Evolutionary conservation across 2,113 vertebrate species (phyloP).

Genomic region (Herpailurus yagouaroundi): DNA sequence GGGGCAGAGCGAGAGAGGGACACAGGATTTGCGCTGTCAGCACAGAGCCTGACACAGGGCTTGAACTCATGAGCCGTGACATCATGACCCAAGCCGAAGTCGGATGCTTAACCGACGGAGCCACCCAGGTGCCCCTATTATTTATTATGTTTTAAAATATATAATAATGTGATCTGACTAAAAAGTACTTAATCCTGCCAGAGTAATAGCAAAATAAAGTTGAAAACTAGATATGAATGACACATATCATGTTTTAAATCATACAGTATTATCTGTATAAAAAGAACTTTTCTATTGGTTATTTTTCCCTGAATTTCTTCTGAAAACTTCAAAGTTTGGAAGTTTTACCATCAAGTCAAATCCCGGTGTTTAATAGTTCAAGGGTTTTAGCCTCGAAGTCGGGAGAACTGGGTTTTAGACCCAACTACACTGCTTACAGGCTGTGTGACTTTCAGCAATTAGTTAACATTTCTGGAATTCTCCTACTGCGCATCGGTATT

Average conservation of each 20-base stretch:
- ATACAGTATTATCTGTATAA: neutral
- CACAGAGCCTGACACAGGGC: too few species aligned
- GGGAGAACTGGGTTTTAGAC: neutral
- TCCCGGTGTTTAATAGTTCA: neutral
- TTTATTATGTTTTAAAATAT: neutral
- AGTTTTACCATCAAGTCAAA: neutral
- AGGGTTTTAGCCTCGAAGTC: neutral
- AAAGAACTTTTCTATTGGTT: neutral
- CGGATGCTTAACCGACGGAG: too few species aligned
- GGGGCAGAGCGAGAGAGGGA: too few species aligned
- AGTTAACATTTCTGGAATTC: neutral
- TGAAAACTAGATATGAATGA: neutral
- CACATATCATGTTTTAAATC: neutral
- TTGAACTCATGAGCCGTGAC: too few species aligned
- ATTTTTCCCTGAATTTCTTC: constrained; percentile 1
- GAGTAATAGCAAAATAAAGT: neutral
- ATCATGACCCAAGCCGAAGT: too few species aligned
- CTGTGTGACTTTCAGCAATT: neutral
- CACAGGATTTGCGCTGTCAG: too few species aligned
- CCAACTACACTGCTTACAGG: neutral
- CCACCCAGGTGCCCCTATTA: too few species aligned
- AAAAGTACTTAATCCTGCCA: neutral
- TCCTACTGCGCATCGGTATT: neutral
- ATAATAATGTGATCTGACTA: neutral
- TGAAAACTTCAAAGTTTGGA: neutral